Percentiles rank a stretch among this genome's conserved stretches.
Conservation (phyloP, 2,888 invertebrate genomes). For the Cephus pygmeus region DNA sequence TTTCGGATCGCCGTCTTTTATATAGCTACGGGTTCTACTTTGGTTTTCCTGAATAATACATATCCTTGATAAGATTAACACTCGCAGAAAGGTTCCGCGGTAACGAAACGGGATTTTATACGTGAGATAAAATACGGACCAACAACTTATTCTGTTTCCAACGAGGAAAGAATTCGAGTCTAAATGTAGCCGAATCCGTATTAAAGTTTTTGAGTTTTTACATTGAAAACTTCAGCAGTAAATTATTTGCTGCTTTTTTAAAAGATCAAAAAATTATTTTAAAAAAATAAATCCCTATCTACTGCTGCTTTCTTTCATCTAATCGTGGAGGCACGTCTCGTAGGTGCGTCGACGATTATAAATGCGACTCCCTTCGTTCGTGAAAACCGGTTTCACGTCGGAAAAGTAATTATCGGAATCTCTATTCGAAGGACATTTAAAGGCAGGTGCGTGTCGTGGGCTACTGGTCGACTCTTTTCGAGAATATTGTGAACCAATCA, state of each 20-base stretch:
- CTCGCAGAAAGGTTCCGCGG: constrained; percentile 12
- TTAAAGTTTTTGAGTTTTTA: neutral
- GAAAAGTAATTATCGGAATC: constrained; percentile 4
- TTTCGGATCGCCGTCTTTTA: neutral
- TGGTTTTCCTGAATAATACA: constrained; percentile 52
- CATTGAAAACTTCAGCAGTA: neutral
- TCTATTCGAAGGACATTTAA: neutral
- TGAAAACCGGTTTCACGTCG: constrained; percentile 1
- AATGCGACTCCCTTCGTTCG: neutral
- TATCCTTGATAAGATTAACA: constrained; percentile 14
- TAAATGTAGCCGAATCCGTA: neutral
- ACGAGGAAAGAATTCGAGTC: neutral
- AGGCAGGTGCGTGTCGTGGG: neutral
- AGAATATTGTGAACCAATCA: neutral
- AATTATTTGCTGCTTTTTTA: neutral
- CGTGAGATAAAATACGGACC: constrained; percentile 23
- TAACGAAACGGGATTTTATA: constrained; percentile 39
- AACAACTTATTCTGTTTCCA: neutral
- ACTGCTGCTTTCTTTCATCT: neutral
- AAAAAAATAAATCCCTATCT: neutral
- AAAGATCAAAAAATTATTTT: neutral
- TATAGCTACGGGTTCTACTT: constrained; percentile 21
- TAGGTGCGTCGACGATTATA: neutral
- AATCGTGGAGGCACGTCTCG: neutral
- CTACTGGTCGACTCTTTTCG: neutral